phyloP scores from a whole-genome alignment of 2,797 vertebrate species.

The Brachyrhaphis roseni region DNA sequence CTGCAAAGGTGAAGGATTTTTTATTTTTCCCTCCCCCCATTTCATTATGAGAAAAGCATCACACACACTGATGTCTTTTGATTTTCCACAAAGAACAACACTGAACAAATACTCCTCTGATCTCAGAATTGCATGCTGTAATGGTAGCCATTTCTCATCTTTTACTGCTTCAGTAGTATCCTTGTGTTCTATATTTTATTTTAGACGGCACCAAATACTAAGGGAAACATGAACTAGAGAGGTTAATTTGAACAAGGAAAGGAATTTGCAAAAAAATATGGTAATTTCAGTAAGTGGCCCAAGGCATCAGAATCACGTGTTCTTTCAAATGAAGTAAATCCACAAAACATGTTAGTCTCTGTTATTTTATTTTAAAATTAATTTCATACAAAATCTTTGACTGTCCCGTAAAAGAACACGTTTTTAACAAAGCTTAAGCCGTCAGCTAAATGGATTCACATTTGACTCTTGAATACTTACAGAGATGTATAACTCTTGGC shows the following conservation, averaged over 20 bases:
- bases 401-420: not conserved
- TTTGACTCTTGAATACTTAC: not conserved
- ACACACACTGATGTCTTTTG: slow-evolving; percentile 1
- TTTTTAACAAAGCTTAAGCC: not conserved
- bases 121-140: not conserved
- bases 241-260: not conserved
- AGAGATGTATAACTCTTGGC: not conserved
- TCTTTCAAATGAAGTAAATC: not conserved
- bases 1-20: not conserved
- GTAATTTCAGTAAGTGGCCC: not conserved
- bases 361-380: not conserved
- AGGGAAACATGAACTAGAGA: not conserved
- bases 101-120: not conserved
- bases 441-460: not conserved
- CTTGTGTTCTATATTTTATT: not conserved
- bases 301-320: not conserved
- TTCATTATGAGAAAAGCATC: not conserved
- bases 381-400: not conserved
- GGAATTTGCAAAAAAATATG: not conserved
- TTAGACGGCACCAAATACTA: not conserved
- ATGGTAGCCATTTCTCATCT: not conserved
- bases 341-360: not conserved
- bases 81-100: not conserved
- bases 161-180: not conserved
- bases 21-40: not conserved